Evolutionary conservation across 2,797 vertebrate species (phyloP).

Genomic region (Sebastes steindachneri): DNA sequence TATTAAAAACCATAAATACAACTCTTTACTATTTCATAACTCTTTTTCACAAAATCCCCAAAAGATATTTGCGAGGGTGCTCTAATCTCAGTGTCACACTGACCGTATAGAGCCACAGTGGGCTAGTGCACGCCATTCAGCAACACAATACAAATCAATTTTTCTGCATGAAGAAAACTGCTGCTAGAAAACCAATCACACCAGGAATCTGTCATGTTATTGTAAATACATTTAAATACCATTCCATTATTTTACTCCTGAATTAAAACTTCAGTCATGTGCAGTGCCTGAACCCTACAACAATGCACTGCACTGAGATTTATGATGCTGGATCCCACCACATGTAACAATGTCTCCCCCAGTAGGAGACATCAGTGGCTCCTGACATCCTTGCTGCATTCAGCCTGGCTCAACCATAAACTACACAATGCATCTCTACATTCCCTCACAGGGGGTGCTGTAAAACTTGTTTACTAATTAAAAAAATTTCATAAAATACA

Average conservation of each 20-base stretch:
- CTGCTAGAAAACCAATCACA: neutral
- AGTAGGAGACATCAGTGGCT: conserved; percentile 12
- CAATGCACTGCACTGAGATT: conserved; percentile 2
- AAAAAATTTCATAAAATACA: conserved; percentile 3
- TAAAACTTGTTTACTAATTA: conserved; percentile 19
- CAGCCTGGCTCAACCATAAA: conserved; percentile 20
- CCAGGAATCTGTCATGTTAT: neutral
- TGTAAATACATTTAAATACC: neutral
- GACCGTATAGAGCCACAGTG: neutral
- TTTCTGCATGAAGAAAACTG: neutral
- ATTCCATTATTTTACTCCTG: neutral
- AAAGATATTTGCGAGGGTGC: neutral
- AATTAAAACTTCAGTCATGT: neutral
- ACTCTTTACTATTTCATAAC: neutral
- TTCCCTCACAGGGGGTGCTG: neutral
- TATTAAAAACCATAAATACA: neutral
- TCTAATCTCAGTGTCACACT: neutral
- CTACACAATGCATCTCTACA: neutral
- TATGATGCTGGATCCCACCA: conserved; percentile 23
- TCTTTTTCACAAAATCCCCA: neutral
- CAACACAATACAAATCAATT: neutral
- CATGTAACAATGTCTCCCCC: neutral
- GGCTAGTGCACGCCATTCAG: neutral
- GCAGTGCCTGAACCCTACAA: neutral
- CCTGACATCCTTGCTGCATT: conserved; percentile 20